phyloP scores from a whole-genome alignment of 2,797 vertebrate genomes.

The Sylvia borin region DNA sequence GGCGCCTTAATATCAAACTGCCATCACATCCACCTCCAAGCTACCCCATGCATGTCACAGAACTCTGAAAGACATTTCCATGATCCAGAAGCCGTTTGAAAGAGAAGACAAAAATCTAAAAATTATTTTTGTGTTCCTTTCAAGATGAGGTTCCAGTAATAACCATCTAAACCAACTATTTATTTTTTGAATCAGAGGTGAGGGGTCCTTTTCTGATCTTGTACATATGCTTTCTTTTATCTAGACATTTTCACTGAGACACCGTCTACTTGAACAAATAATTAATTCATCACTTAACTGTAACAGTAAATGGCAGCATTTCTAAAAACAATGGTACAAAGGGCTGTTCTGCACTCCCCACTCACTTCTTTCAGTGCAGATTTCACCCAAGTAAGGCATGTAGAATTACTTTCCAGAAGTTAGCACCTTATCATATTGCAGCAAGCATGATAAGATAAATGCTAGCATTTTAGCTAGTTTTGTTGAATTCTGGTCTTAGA shows the following conservation, averaged over 20 bases:
- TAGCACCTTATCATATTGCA: constrained; percentile 47
- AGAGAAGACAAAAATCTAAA: constrained; percentile 16
- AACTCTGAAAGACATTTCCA: constrained; percentile 83
- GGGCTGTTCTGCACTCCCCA: constrained; percentile 11
- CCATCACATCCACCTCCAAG: constrained; percentile 80
- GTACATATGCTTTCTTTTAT: constrained; percentile 5
- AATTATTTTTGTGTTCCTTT: background rate
- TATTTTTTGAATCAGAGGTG: constrained; percentile 66
- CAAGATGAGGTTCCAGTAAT: constrained; percentile 34
- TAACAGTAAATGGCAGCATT: constrained; percentile 23
- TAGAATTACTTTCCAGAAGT: constrained; percentile 20
- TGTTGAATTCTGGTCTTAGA: constrained; percentile 25
- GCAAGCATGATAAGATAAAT: constrained; percentile 19
- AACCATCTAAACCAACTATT: constrained; percentile 54
- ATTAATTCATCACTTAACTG: constrained; percentile 11
- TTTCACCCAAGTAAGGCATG: background rate
- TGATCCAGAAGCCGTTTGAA: background rate
- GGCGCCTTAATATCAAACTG: constrained; percentile 83
- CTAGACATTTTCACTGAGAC: constrained; percentile 28
- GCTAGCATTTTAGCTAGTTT: constrained; percentile 43
- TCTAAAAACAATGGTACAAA: constrained; percentile 2
- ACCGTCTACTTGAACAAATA: constrained; percentile 56
- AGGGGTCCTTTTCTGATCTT: constrained; percentile 47
- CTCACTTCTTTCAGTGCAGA: background rate
- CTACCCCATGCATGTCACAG: constrained; percentile 92